These are phyloP conservation scores for Chelidonichthys spinosus DNA, from an alignment of 2,797 vertebrate genomes.

Conservation along the genomic window DNA sequence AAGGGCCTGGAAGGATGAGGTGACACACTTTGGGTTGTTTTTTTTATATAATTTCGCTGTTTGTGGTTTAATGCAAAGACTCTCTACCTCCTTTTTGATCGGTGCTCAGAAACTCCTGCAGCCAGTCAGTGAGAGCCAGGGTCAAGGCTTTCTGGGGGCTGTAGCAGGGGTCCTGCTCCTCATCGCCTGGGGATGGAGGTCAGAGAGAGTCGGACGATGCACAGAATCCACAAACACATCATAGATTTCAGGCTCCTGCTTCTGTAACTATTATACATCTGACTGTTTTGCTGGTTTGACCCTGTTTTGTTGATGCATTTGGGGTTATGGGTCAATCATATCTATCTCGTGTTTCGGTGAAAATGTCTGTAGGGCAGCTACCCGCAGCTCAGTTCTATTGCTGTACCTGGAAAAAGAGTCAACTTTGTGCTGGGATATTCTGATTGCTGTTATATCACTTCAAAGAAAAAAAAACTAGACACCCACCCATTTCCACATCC, in stretches of 20 bases:
- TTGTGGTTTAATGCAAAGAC: background rate
- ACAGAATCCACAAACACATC: background rate
- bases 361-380: background rate
- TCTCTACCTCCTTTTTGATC: conserved; percentile 79
- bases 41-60: background rate
- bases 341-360: background rate
- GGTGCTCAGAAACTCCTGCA: conserved; percentile 90
- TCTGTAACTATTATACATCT: background rate
- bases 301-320: background rate
- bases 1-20: conserved; percentile 37
- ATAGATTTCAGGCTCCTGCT: background rate
- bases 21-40: background rate
- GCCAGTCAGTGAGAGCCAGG: conserved; percentile 93
- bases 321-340: background rate
- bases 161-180: conserved; percentile 91
- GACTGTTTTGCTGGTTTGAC: background rate
- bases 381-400: background rate
- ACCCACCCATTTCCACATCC: conserved; percentile 95
- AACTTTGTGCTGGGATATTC: background rate
- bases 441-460: background rate
- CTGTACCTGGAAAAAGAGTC: background rate
- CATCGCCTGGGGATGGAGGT: conserved; percentile 79
- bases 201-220: conserved; percentile 10
- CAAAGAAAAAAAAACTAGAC: background rate
- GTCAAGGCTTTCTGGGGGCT: conserved; percentile 93